These are phyloP conservation scores for Caenorhabditis parvicauda DNA, from an alignment of 2,888 invertebrate species.

Conservation along the genomic window DNA sequence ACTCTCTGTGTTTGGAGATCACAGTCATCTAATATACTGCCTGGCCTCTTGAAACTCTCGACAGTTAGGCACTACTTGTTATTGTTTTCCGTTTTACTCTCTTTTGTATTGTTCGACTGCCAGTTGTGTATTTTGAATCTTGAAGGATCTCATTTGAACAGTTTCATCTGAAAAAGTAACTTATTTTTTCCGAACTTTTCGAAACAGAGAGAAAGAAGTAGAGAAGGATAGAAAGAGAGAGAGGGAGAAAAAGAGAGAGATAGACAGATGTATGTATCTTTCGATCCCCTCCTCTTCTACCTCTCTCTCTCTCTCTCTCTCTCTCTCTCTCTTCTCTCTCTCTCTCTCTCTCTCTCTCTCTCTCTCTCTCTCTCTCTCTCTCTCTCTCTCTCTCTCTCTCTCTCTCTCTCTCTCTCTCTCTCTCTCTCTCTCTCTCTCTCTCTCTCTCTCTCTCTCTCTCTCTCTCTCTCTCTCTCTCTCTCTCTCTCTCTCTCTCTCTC, in stretches of 20 bases:
- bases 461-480: constrained; percentile 9
- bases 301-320: constrained; percentile 2
- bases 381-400: constrained; percentile 15
- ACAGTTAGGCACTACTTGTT: too few species aligned
- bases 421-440: constrained; percentile 18
- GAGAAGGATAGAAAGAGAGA: too few species aligned
- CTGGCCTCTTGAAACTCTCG: too few species aligned
- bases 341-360: constrained; percentile 5
- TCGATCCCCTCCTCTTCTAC: constrained; percentile 1
- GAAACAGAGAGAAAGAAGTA: not conserved
- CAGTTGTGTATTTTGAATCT: too few species aligned
- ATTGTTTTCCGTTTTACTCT: too few species aligned
- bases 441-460: constrained; percentile 3
- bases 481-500: constrained; percentile 23
- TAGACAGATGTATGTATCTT: too few species aligned
- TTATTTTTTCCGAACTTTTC: not conserved
- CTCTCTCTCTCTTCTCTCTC: not conserved
- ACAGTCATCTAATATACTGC: too few species aligned
- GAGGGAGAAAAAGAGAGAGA: too few species aligned
- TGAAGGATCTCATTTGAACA: too few species aligned
- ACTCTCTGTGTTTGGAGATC: too few species aligned
- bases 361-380: not conserved
- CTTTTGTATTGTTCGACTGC: too few species aligned
- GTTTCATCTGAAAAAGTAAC: too few species aligned
- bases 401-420: constrained; percentile 16